Evolutionary conservation across 2,797 vertebrate genomes (phyloP), one percentile per base, ranked within the genome.

Genomic region (Enteromius afrohamiltoni): DNA sequence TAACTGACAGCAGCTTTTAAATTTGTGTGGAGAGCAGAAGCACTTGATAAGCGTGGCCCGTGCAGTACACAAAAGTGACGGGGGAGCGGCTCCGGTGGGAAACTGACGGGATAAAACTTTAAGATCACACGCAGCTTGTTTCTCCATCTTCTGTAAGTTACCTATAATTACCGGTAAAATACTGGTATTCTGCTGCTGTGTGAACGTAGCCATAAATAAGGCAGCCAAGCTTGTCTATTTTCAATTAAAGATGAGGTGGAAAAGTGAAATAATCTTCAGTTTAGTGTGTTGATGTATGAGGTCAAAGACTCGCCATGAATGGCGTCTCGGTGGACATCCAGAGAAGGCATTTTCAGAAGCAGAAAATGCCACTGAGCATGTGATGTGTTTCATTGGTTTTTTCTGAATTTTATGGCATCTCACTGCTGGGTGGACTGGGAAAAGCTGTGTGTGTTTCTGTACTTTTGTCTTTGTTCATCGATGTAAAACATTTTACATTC

Each of bases 331-430:
- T 94, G 95, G 94, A 94, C 91, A 91, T 91, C 93, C 13, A 42
- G 53, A 69, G 64, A 29, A 29, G 29, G 29, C 29, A 29, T 29
- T 29, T 29, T 29, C 29, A 29, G 29, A 75, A 55, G 19, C 29
- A 90, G 95, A 94, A 98, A 98, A 98, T 98, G 96, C 96, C 96
- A 98, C 93, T 98, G 96, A 97, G 96, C 97, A 97, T 96, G 95
- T 94, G 87, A 90, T 90, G 92, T 95, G 96, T 97, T 97, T 97
- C 95, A 96, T 91, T 97, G 95, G 92, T 91, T 92, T 91, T 91
- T 90, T 93, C 93, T 88, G 90, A 92, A 94, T 90, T 86, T 87
- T 88, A 85, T 77, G 55, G 31, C 93, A 89, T 94, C 91, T 87
- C 94, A 93, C 94, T 93, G 95, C 93, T 94, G 94, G 95, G 93